These are phyloP conservation scores for Thereva unica DNA, from an alignment of 2,888 invertebrate species.

Conservation along the genomic window DNA sequence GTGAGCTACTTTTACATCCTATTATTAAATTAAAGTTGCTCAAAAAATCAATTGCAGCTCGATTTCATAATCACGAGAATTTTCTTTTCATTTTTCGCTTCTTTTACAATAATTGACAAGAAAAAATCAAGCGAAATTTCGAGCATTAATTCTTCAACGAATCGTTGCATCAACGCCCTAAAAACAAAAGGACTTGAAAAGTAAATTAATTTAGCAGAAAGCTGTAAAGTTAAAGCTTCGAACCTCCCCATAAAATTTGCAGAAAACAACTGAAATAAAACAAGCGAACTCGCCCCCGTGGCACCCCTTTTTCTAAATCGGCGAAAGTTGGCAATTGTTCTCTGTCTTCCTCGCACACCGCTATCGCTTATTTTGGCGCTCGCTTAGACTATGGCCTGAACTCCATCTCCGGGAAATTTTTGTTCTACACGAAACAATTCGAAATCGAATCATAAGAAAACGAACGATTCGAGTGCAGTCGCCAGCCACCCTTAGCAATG, in stretches of 20 bases:
- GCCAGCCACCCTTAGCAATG: constrained; percentile 28
- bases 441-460: constrained; percentile 42
- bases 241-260: constrained; percentile 22
- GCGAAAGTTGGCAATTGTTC: constrained; percentile 34
- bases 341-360: constrained; percentile 5
- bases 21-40: too few species aligned
- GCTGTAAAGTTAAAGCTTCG: constrained; percentile 54
- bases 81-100: background rate
- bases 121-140: constrained; percentile 27
- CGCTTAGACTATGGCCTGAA: constrained; percentile 6
- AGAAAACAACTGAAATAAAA: constrained; percentile 27
- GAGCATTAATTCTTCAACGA: constrained; percentile 28
- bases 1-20: too few species aligned
- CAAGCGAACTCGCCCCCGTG: constrained; percentile 29
- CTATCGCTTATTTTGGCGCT: constrained; percentile 20
- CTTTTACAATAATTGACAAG: background rate
- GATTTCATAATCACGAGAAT: too few species aligned
- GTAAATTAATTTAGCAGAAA: constrained; percentile 56
- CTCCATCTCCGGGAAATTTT: constrained; percentile 29
- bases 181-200: constrained; percentile 46
- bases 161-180: constrained; percentile 25
- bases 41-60: too few species aligned
- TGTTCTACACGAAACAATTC: constrained; percentile 39
- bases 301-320: constrained; percentile 33
- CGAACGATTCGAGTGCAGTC: constrained; percentile 38